Percentiles rank a stretch among this genome's conserved stretches.
Conservation (phyloP, 2,113 vertebrate species). For the Origma solitaria region DNA sequence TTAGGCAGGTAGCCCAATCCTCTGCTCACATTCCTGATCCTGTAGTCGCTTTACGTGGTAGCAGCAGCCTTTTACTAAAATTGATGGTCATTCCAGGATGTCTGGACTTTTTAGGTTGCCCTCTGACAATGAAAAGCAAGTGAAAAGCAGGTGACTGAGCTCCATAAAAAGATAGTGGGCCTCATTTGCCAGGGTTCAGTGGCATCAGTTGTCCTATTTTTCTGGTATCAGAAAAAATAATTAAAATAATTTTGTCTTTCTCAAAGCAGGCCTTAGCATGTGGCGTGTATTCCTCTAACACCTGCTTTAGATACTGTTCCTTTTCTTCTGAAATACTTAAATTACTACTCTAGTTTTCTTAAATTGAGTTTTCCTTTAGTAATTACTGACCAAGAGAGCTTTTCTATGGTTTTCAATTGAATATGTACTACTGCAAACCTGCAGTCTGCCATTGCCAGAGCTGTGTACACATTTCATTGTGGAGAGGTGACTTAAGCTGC, state of each 20-base stretch:
- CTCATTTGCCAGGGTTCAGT: background rate
- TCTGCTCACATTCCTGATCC: background rate
- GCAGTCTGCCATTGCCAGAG: background rate
- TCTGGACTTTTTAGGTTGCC: background rate
- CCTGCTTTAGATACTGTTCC: background rate
- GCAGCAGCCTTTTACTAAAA: background rate
- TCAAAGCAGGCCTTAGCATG: background rate
- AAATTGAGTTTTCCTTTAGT: background rate
- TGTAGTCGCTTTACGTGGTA: background rate
- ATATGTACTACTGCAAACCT: background rate
- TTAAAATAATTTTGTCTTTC: background rate
- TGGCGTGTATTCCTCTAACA: background rate
- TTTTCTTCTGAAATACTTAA: background rate
- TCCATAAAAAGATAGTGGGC: background rate
- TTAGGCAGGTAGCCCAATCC: rapidly evolving
- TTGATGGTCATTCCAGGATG: background rate
- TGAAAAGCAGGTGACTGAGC: background rate
- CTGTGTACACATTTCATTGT: background rate
- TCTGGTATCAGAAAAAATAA: background rate
- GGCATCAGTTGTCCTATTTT: background rate
- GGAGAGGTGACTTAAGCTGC: background rate
- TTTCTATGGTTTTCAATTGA: background rate
- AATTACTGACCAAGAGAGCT: background rate
- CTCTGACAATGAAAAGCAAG: background rate
- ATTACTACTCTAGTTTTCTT: background rate